Base-by-base conservation (phyloP, 1,140 invertebrate species). In the Oryctes rhinoceros region DNA sequence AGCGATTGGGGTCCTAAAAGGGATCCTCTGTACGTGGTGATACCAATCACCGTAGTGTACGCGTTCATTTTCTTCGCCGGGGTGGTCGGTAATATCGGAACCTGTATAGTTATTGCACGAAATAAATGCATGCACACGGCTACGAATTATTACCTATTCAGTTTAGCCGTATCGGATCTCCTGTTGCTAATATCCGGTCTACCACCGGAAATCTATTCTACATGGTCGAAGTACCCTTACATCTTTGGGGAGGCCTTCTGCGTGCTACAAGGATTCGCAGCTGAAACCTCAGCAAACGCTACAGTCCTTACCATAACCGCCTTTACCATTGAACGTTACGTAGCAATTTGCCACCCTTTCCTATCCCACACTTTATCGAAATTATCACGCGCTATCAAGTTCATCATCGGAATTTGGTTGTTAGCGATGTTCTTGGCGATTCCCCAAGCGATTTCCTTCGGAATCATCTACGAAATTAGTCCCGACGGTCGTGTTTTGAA, bases 261-360 rank as follows among this genome's bases (percentile, higher is more conserved):
- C 87, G 90, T 97, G 7, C 88, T 97, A 35, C 92, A 96, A 80
- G 95, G 95, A 0, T 90, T 97, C 59, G 91, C 96, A 0, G 93
- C 95, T 0, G 97, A 98, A 87, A 96, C 95, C 4, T 97, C 96
- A 0, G 95, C 96, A 1, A 97, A 98, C 87, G 97, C 97, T 0
- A 98, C 97, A 0, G 95, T 99, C 0, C 89, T 99, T 67, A 97
- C 95, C 7, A 97, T 98, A 74, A 96, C 95, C 0, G 95, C 96
- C 3, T 99, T 99, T 88, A 99, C 97, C 0, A 92, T 98, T 5
- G 98, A 99, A 87, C 90, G 98, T 74, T 99, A 98, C 87, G 92
- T 98, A 20, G 97, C 96, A 15, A 98, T 99, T 82, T 98, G 97
- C 87, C 94, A 97, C 86, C 97, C 97, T 0, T 94, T 98, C 82